Conservation (phyloP, 1,140 invertebrate genomes). For the Drosophila truncata region DNA sequence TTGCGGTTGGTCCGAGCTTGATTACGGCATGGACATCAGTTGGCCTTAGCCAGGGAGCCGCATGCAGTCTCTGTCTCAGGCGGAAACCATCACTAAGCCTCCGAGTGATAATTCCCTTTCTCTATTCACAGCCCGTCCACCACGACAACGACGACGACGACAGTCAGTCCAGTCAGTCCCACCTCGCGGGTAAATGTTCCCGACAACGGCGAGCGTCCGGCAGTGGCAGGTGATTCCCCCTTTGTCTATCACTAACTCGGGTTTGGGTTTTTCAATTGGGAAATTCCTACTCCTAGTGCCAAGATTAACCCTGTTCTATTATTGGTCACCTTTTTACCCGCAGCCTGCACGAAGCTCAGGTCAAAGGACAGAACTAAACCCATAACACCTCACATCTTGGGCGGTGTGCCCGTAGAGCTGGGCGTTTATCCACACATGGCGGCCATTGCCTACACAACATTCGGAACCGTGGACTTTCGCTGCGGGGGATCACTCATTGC, state of each 20-base stretch:
- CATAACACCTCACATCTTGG: slow-evolving; percentile 64
- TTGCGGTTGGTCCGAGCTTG: slow-evolving; percentile 26
- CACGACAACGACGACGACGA: slow-evolving; percentile 9
- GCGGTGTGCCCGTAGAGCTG: slow-evolving; percentile 54
- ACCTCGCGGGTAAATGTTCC: slow-evolving; percentile 27
- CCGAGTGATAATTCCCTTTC: background rate
- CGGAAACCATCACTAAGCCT: background rate
- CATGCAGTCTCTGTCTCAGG: slow-evolving; percentile 47
- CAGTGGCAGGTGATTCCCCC: slow-evolving; percentile 25
- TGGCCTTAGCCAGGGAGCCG: slow-evolving; percentile 47
- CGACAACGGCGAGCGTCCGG: slow-evolving; percentile 25
- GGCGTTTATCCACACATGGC: slow-evolving; percentile 82
- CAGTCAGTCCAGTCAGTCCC: slow-evolving; percentile 1
- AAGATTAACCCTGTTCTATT: background rate
- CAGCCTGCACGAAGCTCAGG: slow-evolving; percentile 52
- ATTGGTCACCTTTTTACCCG: background rate
- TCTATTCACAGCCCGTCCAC: background rate
- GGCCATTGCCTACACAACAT: slow-evolving; percentile 57
- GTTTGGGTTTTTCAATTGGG: background rate
- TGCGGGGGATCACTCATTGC: slow-evolving; percentile 86
- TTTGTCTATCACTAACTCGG: background rate
- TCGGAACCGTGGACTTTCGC: slow-evolving; percentile 69
- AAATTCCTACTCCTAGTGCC: background rate
- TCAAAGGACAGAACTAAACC: background rate
- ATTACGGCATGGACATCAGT: slow-evolving; percentile 43